phyloP scores from a whole-genome alignment of 2,113 vertebrate species.

The Progne subis region DNA sequence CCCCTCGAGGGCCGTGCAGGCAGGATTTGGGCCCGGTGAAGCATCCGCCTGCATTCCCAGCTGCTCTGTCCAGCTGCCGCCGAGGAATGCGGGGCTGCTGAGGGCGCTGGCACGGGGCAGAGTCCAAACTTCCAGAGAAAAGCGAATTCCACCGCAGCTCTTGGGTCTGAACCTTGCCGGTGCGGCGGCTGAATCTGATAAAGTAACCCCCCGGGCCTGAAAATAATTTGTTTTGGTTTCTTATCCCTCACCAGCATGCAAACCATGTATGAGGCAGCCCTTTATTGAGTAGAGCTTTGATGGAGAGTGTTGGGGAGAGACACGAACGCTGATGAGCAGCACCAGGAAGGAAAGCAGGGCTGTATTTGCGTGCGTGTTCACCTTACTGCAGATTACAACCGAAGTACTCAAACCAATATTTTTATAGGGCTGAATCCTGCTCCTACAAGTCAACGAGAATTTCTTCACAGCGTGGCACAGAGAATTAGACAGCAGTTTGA shows the following conservation, averaged over 20 bases:
- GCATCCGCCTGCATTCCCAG: constrained; percentile 42
- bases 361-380: background rate
- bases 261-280: background rate
- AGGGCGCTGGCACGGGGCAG: background rate
- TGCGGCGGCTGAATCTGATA: fast-evolving
- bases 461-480: background rate
- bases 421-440: background rate
- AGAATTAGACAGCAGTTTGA: background rate
- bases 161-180: background rate
- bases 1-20: background rate
- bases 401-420: background rate
- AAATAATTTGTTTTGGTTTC: background rate
- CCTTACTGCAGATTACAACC: background rate
- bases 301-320: background rate
- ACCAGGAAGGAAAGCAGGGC: background rate
- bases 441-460: background rate
- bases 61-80: constrained; percentile 24
- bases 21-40: background rate
- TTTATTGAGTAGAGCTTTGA: background rate
- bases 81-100: background rate
- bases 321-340: fast-evolving
- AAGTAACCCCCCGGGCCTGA: background rate
- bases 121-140: background rate
- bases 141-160: background rate
- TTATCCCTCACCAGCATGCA: background rate